Evolutionary conservation across 2,888 invertebrate genomes (phyloP), one percentile per base, ranked within the genome.

Genomic region (Spodoptera picta): DNA sequence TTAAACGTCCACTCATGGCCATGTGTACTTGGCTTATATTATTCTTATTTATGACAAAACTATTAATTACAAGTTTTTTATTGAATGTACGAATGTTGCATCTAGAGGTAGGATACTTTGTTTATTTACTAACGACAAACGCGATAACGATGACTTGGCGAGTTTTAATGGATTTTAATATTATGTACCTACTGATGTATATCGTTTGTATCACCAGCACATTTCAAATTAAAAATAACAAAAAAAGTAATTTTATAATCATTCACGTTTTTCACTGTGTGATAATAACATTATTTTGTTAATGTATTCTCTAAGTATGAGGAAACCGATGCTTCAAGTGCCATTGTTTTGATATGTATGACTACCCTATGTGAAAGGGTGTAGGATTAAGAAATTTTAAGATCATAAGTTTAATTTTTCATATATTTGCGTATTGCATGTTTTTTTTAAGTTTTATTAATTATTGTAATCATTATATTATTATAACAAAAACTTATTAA

Each of bases 281-380:
- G 85, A 72, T 76, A 62, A 75, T 73, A 72, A 75, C 70, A 51
- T 73, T 61, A 71, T 69, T 73, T 74, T 65, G 51, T 65, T 69
- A 70, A 61, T 69, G 64, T 77, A 69, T 70, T 62, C 70, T 58
- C 75, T 82, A 77, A 48, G 23, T 80, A 77, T 86, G 84, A 85
- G 87, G 86, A 82, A 78, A 90, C 92, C 92, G 92, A 89, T 87
- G 89, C 89, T 92, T 90, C 88, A 87, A 81, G 93, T 93, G 94
- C 93, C 93, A 94, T 93, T 89, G 84, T 84, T 81, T 84, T 76
- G 77, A 75, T 82, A 73, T 73, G 69, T 73, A 44, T 69, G 61
- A 73, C 57, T 60, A 62, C 75, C 82, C 83, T 80, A 47, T 65
- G 70, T 59, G 52, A 71, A 75, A 73, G 82, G 77, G 79, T 65